Evolutionary conservation across 1,140 invertebrate species (phyloP).

Genomic region (Meloidogyne chitwoodi): DNA sequence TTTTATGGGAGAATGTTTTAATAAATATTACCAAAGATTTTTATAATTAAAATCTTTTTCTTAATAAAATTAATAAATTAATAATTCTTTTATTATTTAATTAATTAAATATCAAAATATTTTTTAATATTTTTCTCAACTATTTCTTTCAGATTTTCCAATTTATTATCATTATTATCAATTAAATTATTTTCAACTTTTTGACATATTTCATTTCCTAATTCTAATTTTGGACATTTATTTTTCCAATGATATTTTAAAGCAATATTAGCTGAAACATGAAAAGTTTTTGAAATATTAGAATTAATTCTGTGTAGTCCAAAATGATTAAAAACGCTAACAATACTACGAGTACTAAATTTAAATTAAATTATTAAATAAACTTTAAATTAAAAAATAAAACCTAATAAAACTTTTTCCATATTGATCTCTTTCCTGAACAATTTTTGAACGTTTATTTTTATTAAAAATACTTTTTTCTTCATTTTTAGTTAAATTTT

Average conservation of each 20-base stretch:
- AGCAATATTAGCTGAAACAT: slow-evolving; percentile 73
- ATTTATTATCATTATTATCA: neutral
- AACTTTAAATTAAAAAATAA: too few relatives aligned
- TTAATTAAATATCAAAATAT: neutral
- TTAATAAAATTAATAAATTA: neutral
- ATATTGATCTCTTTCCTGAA: slow-evolving; percentile 68
- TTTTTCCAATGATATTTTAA: slow-evolving; percentile 87
- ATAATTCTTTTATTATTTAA: too few relatives aligned
- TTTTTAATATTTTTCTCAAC: neutral
- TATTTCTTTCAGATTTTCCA: slow-evolving; percentile 4
- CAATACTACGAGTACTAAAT: slow-evolving; percentile 73
- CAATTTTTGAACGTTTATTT: slow-evolving; percentile 52
- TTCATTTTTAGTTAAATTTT: neutral
- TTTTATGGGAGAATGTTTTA: too few relatives aligned
- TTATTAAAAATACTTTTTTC: slow-evolving; percentile 18
- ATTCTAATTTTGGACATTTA: slow-evolving; percentile 70
- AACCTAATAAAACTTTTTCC: slow-evolving; percentile 70
- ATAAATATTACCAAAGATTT: too few relatives aligned
- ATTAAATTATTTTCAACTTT: neutral
- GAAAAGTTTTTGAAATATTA: slow-evolving; percentile 63
- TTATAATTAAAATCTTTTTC: too few relatives aligned
- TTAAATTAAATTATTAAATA: too few relatives aligned
- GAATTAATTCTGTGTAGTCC: slow-evolving; percentile 70
- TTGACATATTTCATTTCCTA: slow-evolving; percentile 12
- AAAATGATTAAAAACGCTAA: slow-evolving; percentile 90